A percentile compares a stretch with the other conserved stretches of the same genome.
Evolutionary conservation across 2,888 invertebrate species (phyloP).

Genomic region (Apoderus coryli): DNA sequence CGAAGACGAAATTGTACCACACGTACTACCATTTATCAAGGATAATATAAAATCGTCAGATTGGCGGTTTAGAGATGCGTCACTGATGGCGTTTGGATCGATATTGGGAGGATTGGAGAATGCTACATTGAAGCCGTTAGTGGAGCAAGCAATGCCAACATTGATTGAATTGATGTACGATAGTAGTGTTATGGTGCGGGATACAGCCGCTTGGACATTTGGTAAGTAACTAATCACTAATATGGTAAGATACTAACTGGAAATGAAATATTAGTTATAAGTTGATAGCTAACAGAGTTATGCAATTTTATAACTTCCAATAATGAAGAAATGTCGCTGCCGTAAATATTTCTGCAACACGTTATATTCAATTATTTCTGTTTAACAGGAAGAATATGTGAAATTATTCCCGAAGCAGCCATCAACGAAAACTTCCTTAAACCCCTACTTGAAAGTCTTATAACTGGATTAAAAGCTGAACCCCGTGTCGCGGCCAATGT

Average conservation of each 20-base stretch:
- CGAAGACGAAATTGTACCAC: constrained; percentile 86
- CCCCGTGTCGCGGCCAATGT: constrained; percentile 96
- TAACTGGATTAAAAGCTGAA: constrained; percentile 80
- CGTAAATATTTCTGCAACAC: too few species aligned
- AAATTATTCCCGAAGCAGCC: constrained; percentile 89
- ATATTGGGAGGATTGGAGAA: constrained; percentile 71
- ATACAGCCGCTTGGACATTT: constrained; percentile 92
- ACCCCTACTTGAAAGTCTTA: constrained; percentile 64
- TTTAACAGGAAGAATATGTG: constrained; percentile 96
- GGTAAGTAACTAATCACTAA: too few species aligned
- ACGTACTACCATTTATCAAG: constrained; percentile 91
- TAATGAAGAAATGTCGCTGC: too few species aligned
- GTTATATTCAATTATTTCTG: too few species aligned
- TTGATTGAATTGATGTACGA: constrained; percentile 93
- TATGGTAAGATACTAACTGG: too few species aligned
- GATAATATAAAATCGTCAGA: constrained; percentile 85
- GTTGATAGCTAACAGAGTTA: too few species aligned
- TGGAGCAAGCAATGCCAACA: constrained; percentile 93
- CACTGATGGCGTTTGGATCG: constrained; percentile 96
- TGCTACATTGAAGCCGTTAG: constrained; percentile 75
- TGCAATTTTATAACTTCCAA: too few species aligned
- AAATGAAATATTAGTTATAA: too few species aligned
- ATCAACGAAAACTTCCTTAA: constrained; percentile 76
- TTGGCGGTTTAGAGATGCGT: constrained; percentile 82
- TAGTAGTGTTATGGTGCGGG: constrained; percentile 82